Percentiles rank a stretch among this genome's conserved stretches.
Evolutionary conservation across 1,140 invertebrate genomes (phyloP).

Genomic region (Drosophila malerkotliana): DNA sequence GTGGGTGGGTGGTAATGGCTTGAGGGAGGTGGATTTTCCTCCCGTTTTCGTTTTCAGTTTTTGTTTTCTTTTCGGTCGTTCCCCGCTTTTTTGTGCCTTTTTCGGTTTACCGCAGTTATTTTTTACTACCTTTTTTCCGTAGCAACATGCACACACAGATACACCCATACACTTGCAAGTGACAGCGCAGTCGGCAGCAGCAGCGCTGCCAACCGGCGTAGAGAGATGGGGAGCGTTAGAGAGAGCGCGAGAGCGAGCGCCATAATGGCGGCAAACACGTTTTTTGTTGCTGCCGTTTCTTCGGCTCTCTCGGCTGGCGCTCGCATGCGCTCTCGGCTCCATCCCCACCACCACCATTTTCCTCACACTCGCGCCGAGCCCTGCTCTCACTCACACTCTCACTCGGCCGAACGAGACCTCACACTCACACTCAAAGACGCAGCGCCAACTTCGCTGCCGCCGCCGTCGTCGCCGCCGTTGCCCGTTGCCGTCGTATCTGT

Average conservation of each 20-base stretch:
- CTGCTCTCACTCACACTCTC: constrained; percentile 31
- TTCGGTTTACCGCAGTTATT: constrained; percentile 82
- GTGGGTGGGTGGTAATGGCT: constrained; percentile 37
- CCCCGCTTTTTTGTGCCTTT: constrained; percentile 78
- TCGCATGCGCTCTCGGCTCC: constrained; percentile 75
- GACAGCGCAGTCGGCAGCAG: constrained; percentile 34
- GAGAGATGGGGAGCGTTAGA: constrained; percentile 11
- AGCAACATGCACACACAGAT: constrained; percentile 52
- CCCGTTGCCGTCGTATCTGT: constrained; percentile 62
- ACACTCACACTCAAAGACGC: constrained; percentile 36
- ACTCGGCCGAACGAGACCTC: constrained; percentile 24
- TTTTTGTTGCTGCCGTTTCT: constrained; percentile 70
- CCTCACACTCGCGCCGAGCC: constrained; percentile 25
- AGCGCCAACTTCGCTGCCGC: constrained; percentile 10
- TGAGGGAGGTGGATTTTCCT: constrained; percentile 37
- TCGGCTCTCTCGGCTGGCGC: constrained; percentile 56
- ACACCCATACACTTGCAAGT: constrained; percentile 29
- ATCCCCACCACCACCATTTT: constrained; percentile 18
- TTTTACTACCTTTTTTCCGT: constrained; percentile 81
- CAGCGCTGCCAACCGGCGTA: constrained; percentile 40
- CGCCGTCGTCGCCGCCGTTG: constrained; percentile 46
- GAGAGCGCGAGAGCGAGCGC: constrained; percentile 13
- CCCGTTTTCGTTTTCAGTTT: constrained; percentile 69
- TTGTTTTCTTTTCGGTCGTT: constrained; percentile 57
- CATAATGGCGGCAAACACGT: constrained; percentile 79